These are phyloP conservation scores for Pentalonia nigronervosa DNA, from an alignment of 1,140 invertebrate species.

Conservation along the genomic window DNA sequence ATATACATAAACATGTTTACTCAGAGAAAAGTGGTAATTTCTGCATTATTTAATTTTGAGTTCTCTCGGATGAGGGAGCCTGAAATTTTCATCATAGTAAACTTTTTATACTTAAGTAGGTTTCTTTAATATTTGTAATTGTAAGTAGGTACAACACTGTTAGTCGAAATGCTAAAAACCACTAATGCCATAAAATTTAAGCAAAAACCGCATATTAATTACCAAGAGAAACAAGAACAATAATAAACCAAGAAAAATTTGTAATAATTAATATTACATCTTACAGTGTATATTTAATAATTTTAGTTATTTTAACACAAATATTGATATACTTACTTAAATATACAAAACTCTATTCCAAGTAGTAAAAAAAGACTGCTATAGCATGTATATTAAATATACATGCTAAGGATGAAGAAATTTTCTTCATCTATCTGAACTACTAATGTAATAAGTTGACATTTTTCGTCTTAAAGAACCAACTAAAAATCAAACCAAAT, in stretches of 20 bases:
- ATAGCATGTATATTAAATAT: neutral
- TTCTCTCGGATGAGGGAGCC: conserved; percentile 55
- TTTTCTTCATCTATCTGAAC: neutral
- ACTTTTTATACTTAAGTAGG: neutral
- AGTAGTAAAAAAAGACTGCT: neutral
- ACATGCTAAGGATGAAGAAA: too few relatives aligned
- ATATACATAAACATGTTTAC: neutral
- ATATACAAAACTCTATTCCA: neutral
- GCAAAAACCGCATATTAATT: too few relatives aligned
- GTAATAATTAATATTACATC: neutral
- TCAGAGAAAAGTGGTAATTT: conserved; percentile 31
- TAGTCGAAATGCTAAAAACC: neutral
- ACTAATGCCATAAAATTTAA: neutral
- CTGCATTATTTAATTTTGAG: conserved; percentile 39
- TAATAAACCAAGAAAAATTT: too few relatives aligned
- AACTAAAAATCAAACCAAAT: neutral
- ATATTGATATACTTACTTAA: neutral
- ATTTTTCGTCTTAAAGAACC: neutral
- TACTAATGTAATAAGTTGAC: neutral
- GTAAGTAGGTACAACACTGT: neutral
- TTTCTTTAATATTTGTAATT: neutral
- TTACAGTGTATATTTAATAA: neutral
- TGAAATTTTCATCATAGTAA: conserved; percentile 45
- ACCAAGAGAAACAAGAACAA: neutral
- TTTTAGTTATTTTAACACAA: neutral